Evolutionary conservation across 2,113 vertebrate species (phyloP).

Genomic region (Crotalus helleri): DNA sequence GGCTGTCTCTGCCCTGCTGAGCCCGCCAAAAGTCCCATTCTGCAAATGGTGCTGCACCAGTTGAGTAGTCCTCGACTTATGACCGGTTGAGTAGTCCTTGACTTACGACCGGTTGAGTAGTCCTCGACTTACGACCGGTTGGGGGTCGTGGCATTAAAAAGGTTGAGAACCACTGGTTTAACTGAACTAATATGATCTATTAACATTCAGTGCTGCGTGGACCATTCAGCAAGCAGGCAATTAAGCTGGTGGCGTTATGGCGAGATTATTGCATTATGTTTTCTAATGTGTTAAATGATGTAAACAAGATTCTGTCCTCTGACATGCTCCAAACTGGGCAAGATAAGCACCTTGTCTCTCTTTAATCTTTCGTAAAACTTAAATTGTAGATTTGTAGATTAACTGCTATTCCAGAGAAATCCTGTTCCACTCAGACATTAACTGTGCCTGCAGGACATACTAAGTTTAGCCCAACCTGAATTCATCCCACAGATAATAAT

Average conservation of each 20-base stretch:
- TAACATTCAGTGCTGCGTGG: neutral
- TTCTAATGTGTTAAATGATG: neutral
- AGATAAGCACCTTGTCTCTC: neutral
- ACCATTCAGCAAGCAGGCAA: neutral
- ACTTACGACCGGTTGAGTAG: too few relatives aligned
- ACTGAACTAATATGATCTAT: neutral
- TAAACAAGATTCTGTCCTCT: neutral
- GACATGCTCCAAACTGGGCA: neutral
- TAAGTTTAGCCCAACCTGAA: neutral
- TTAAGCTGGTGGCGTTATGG: neutral
- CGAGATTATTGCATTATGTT: neutral
- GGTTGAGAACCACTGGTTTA: neutral
- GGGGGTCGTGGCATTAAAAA: too few relatives aligned
- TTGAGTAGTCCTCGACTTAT: too few relatives aligned
- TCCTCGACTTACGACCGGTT: too few relatives aligned
- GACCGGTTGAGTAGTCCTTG: too few relatives aligned
- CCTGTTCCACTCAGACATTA: neutral
- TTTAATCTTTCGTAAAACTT: too few relatives aligned
- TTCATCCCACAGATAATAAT: neutral
- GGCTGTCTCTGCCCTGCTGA: too few relatives aligned
- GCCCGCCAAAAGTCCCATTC: too few relatives aligned
- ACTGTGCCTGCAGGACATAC: neutral
- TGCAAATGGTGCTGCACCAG: too few relatives aligned
- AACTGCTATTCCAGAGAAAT: neutral
- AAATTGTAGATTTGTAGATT: neutral